Evolutionary conservation across 2,797 vertebrate species (phyloP).

Genomic region (Uromys caudimaculatus): DNA sequence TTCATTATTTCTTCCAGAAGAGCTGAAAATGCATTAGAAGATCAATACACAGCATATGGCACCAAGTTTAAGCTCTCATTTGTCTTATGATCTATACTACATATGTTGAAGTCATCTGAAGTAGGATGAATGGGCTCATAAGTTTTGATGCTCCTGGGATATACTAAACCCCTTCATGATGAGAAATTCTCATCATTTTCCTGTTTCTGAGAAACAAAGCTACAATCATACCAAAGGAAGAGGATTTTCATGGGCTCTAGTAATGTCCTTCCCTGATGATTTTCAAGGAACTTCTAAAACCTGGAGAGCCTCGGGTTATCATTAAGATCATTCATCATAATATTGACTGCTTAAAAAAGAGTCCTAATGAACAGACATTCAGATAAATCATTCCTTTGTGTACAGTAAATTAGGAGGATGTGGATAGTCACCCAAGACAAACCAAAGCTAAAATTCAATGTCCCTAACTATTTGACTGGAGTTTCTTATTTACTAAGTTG

Average conservation of each 20-base stretch:
- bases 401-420: constrained; percentile 58
- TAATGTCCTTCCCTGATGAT: constrained; percentile 15
- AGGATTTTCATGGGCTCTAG: not conserved
- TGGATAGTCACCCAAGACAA: constrained; percentile 6
- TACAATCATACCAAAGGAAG: not conserved
- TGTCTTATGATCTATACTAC: constrained; percentile 67
- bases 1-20: constrained; percentile 65
- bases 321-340: constrained; percentile 54
- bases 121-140: not conserved
- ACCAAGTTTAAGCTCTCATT: constrained; percentile 57
- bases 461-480: constrained; percentile 31
- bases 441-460: constrained; percentile 59
- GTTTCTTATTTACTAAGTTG: not conserved
- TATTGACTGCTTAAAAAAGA: constrained; percentile 48
- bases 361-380: constrained; percentile 34
- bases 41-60: constrained; percentile 72
- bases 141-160: constrained; percentile 30
- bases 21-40: constrained; percentile 73
- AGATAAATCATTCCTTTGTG: constrained; percentile 60
- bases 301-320: constrained; percentile 22
- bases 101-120: not conserved
- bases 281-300: constrained; percentile 59
- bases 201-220: constrained; percentile 48
- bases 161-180: constrained; percentile 25
- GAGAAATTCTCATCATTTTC: constrained; percentile 54